phyloP scores from a whole-genome alignment of 2,888 invertebrate species.

The Chalcis sispes region DNA sequence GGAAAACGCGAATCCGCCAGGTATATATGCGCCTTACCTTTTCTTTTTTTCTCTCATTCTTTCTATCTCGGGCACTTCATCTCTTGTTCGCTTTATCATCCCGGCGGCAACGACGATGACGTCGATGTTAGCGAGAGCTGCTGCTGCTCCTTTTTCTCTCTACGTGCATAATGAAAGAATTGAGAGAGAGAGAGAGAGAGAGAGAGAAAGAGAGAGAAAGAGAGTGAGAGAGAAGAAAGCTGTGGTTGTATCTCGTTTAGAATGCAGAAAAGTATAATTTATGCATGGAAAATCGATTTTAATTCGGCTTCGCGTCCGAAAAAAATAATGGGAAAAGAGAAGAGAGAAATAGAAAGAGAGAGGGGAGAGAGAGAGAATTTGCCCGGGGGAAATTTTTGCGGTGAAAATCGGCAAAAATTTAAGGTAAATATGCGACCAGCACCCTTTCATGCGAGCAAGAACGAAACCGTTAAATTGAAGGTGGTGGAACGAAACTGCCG shows the following conservation, averaged over 20 bases:
- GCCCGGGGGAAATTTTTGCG: conserved; percentile 30
- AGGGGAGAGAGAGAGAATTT: neutral
- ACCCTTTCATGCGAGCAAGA: neutral
- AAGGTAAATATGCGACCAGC: conserved; percentile 22
- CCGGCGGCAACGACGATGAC: neutral
- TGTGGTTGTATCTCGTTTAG: conserved; percentile 15
- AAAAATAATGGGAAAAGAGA: conserved; percentile 11
- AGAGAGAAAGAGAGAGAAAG: neutral
- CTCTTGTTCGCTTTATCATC: conserved; percentile 7
- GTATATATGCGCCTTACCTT: no score
- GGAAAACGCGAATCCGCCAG: no score
- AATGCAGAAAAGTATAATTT: conserved; percentile 21
- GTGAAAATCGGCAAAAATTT: conserved; percentile 17
- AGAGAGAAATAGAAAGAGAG: neutral
- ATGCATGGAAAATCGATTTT: conserved; percentile 40
- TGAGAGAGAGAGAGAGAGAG: neutral
- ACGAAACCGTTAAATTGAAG: neutral
- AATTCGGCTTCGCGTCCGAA: neutral
- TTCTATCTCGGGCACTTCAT: no score
- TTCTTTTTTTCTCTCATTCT: no score
- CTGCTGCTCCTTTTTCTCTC: neutral
- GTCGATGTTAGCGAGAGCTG: neutral
- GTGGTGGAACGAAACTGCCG: neutral
- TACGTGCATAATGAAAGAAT: neutral
- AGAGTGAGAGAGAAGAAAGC: no score